A percentile compares a stretch with the other conserved stretches of the same genome.
These are phyloP conservation scores for Protobothrops mucrosquamatus DNA, from an alignment of 2,113 vertebrate species.

Conservation along the genomic window DNA sequence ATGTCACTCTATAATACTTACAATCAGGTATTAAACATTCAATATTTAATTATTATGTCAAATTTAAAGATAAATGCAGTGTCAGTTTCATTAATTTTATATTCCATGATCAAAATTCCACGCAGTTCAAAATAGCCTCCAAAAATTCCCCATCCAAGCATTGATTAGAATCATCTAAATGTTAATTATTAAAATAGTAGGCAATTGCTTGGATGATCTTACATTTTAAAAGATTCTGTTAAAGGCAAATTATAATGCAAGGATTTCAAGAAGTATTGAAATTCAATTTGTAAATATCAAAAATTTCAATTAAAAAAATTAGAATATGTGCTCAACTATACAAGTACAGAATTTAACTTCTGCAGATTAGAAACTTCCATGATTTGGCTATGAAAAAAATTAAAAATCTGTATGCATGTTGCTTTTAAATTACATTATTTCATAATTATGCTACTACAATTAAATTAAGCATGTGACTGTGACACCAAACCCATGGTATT, in stretches of 20 bases:
- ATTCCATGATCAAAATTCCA: background rate
- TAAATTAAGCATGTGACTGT: background rate
- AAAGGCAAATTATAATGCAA: constrained; percentile 52
- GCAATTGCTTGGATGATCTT: background rate
- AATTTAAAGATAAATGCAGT: background rate
- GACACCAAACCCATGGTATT: background rate
- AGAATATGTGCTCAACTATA: background rate
- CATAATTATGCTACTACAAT: background rate
- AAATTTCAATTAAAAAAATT: background rate
- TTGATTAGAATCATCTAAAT: background rate
- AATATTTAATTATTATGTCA: background rate
- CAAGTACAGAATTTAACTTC: constrained; percentile 9
- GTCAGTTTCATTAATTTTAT: background rate
- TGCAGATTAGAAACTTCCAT: background rate
- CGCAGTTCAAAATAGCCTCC: background rate
- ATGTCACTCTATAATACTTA: background rate
- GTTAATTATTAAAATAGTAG: background rate
- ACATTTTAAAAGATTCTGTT: background rate
- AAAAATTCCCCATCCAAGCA: background rate
- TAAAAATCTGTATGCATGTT: background rate
- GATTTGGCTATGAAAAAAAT: constrained; percentile 3
- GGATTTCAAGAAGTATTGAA: constrained; percentile 21
- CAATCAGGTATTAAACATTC: background rate
- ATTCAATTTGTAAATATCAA: background rate
- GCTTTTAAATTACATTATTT: background rate